Evolutionary conservation across 2,113 vertebrate species (phyloP).

Genomic region (Butorides virescens): DNA sequence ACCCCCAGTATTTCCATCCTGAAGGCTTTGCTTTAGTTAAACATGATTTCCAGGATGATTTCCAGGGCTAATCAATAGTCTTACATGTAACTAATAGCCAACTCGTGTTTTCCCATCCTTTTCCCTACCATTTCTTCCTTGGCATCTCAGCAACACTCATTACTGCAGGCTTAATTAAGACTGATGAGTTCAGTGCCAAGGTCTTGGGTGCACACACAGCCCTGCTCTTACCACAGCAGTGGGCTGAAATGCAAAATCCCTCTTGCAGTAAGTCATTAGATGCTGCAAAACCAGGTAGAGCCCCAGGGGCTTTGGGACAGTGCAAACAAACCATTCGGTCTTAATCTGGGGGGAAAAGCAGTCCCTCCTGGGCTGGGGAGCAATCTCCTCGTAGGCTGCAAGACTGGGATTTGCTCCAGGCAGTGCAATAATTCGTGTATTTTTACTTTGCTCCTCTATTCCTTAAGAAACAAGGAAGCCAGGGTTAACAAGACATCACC

Average conservation of each 20-base stretch:
- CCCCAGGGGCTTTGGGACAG: neutral
- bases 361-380: accelerated
- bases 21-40: neutral
- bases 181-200: neutral
- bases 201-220: neutral
- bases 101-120: neutral
- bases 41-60: neutral
- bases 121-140: accelerated
- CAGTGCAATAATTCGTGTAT: neutral
- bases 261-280: neutral
- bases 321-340: accelerated
- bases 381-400: accelerated
- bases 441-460: neutral
- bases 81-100: neutral
- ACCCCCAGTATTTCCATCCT: neutral
- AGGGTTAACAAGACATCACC: neutral
- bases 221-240: neutral
- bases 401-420: neutral
- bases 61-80: neutral
- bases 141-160: accelerated
- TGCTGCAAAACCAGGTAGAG: neutral
- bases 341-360: neutral
- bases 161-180: neutral
- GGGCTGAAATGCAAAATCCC: neutral
- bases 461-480: neutral